phyloP scores from a whole-genome alignment of 2,888 invertebrate species.

The Tridacna crocea region DNA sequence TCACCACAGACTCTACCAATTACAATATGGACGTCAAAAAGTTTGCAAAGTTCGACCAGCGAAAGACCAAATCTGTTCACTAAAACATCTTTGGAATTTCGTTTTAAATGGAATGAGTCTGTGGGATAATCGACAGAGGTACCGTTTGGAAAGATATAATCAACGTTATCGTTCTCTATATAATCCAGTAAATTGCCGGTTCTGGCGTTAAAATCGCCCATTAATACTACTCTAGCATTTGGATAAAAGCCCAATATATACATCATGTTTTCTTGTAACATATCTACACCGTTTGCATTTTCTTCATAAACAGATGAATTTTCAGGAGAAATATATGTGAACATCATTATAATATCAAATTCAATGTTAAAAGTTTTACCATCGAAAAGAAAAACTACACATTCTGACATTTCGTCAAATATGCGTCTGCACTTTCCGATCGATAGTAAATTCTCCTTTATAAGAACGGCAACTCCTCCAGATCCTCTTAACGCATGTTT shows the following conservation, averaged over 20 bases:
- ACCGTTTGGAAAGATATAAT: slow-evolving; percentile 10
- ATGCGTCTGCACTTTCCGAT: neutral
- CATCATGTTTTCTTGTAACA: slow-evolving; percentile 3
- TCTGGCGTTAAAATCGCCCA: slow-evolving; percentile 12
- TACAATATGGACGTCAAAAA: slow-evolving; percentile 10
- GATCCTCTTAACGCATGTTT: too few species aligned
- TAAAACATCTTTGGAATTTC: neutral
- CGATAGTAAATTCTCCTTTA: neutral
- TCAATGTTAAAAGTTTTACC: neutral
- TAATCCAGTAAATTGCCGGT: slow-evolving; percentile 4
- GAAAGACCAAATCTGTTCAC: slow-evolving; percentile 8
- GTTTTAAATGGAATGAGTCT: neutral
- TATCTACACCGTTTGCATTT: neutral
- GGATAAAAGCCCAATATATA: neutral
- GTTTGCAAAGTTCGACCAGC: slow-evolving; percentile 4
- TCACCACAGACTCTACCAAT: slow-evolving; percentile 9
- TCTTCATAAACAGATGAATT: neutral
- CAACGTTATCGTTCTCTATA: slow-evolving; percentile 9
- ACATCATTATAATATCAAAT: slow-evolving; percentile 18
- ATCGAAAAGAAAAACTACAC: neutral
- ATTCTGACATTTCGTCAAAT: slow-evolving; percentile 3
- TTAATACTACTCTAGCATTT: slow-evolving; percentile 6
- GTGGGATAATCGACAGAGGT: slow-evolving; percentile 1
- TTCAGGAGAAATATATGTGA: slow-evolving; percentile 23
- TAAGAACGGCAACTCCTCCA: slow-evolving; percentile 3